Evolutionary conservation across 2,797 vertebrate genomes (phyloP).

Genomic region (Scarus forsteni): DNA sequence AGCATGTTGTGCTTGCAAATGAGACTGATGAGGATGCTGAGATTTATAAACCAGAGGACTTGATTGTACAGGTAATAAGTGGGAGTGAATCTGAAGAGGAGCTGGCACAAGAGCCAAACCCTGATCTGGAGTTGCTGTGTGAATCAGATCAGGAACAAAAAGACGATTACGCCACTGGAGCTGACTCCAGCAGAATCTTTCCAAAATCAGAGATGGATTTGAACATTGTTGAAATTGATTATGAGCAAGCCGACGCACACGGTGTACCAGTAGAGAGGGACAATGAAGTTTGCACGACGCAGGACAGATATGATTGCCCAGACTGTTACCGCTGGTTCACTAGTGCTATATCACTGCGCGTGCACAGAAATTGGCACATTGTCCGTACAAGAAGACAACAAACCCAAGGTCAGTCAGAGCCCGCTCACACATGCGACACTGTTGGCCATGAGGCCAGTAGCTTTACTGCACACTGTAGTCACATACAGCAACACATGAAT

Average conservation of each 20-base stretch:
- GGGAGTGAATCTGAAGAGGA: conserved; percentile 79
- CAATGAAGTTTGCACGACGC: conserved; percentile 8
- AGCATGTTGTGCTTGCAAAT: background rate
- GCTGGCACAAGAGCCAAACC: conserved; percentile 62
- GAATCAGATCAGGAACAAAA: conserved; percentile 82
- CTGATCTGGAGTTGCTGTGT: conserved; percentile 81
- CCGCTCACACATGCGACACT: conserved; percentile 65
- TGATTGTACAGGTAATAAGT: conserved; percentile 82
- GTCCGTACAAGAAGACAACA: conserved; percentile 71
- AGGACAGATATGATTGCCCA: conserved; percentile 76
- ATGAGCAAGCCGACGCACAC: conserved; percentile 59
- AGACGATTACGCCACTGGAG: conserved; percentile 50
- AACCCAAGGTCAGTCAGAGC: conserved; percentile 66
- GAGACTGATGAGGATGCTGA: conserved; percentile 68
- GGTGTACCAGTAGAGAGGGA: conserved; percentile 7
- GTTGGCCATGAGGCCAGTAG: conserved; percentile 71
- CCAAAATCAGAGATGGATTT: conserved; percentile 77
- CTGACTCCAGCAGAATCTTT: conserved; percentile 29
- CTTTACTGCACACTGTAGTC: conserved; percentile 60
- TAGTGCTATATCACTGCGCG: conserved; percentile 77
- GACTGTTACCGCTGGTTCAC: conserved; percentile 82
- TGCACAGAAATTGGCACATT: conserved; percentile 84
- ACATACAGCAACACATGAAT: conserved; percentile 68
- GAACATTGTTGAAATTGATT: conserved; percentile 84
- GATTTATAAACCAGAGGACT: conserved; percentile 73